phyloP scores from a whole-genome alignment of 2,797 vertebrate genomes.

The Chelmon rostratus region DNA sequence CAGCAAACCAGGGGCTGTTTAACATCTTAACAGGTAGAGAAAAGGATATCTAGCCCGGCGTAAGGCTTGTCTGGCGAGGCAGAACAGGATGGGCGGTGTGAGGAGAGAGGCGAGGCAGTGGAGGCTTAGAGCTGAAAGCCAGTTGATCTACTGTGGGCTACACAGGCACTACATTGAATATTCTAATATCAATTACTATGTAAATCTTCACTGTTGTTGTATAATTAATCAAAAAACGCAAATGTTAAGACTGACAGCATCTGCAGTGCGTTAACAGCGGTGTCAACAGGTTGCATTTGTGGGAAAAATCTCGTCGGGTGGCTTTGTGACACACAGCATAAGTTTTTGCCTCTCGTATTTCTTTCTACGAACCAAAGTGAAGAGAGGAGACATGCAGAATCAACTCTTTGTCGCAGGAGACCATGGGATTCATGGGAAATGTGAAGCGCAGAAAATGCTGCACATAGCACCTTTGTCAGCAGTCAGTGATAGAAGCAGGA shows the following conservation, averaged over 20 bases:
- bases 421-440: constrained; percentile 7
- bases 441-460: constrained; percentile 27
- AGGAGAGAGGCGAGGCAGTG: constrained; percentile 7
- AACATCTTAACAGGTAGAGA: constrained; percentile 73
- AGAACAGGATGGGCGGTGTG: constrained; percentile 26
- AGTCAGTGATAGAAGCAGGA: constrained; percentile 23
- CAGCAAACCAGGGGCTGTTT: constrained; percentile 66
- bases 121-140: constrained; percentile 16
- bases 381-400: background rate
- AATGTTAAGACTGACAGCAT: background rate
- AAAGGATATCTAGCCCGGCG: constrained; percentile 42
- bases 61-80: constrained; percentile 42
- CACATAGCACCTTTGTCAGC: constrained; percentile 58
- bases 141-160: background rate
- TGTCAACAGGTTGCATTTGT: constrained; percentile 33
- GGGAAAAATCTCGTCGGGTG: background rate
- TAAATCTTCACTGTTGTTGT: constrained; percentile 10
- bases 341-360: constrained; percentile 14
- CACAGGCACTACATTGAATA: background rate
- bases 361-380: constrained; percentile 19
- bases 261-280: background rate
- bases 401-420: background rate
- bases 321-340: background rate
- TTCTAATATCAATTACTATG: background rate
- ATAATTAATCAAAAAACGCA: background rate